Base-by-base conservation (phyloP, 1,140 invertebrate genomes). In the Pseudomyrmex flavicornis region DNA sequence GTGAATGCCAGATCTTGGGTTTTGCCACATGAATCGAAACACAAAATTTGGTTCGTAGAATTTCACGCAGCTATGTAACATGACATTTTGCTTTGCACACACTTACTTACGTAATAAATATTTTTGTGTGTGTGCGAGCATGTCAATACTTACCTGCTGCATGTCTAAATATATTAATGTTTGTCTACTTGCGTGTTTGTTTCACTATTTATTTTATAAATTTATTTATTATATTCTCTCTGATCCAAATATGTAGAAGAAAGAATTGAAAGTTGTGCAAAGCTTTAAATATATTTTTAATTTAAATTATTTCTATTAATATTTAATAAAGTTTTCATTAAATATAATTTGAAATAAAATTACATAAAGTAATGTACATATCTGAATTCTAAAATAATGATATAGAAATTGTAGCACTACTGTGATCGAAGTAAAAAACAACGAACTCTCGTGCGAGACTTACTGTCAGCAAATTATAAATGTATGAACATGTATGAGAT, bases 11-110 rank as follows among this genome's bases (percentile, higher is more conserved):
- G 10, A 22, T 58, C 1, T 79, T 70, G 3, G 5, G 8, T 70
- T 58, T 56, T 20, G 8, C 13, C 58, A 48, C 8, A 1, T 35
- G 2, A 0, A 8, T 15, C 52, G 2, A 65, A 20, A 58, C 13
- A 12, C 2, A 2, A 50, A 65, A 66, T 65, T 65, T 22, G 1
- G 10, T 35, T 68, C 56, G 17, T 52, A 44, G 8, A 77, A 17
- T 61, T 70, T 48, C 9, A 59, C 20, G 22, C 50, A 5, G 0
- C 50, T 56, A 44, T 12, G 54, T 20, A 79, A 59, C 22, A 35
- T 69, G 35, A 69, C 2, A 80, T 70, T 50, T 74, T 15, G 54
- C 54, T 52, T 66, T 54, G 22, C 15, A 20, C 15, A 63, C 17
- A 9, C 26, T 20, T 44, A 8, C 13, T 77, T 68, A 77, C 35